Percentiles rank a stretch among this genome's conserved stretches.
phyloP scores from a whole-genome alignment of 2,888 invertebrate species.

The Pammene fasciana region DNA sequence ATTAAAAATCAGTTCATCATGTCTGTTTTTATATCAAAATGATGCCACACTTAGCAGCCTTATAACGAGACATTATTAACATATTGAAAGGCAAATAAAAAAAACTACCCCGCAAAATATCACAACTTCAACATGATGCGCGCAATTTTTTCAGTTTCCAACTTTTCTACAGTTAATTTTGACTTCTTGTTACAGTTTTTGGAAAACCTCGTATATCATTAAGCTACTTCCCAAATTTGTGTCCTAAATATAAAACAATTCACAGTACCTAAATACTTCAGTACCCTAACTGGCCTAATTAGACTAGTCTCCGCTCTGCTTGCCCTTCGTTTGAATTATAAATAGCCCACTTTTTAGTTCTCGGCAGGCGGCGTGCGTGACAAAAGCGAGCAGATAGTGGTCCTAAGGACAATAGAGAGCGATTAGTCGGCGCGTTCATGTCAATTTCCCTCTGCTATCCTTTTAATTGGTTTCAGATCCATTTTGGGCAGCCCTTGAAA shows the following conservation, averaged over 20 bases:
- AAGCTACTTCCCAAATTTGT: neutral
- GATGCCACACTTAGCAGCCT: too few relatives aligned
- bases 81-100: too few relatives aligned
- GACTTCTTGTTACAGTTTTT: too few relatives aligned
- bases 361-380: conserved; percentile 55
- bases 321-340: conserved; percentile 69
- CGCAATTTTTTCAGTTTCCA: too few relatives aligned
- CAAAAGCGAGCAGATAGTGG: conserved; percentile 75
- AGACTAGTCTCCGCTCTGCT: conserved; percentile 51
- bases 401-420: conserved; percentile 72
- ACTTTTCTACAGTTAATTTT: too few relatives aligned
- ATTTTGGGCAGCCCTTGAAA: conserved; percentile 23
- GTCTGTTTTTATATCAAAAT: too few relatives aligned
- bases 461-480: conserved; percentile 71
- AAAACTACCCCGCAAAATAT: too few relatives aligned
- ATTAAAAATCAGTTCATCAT: too few relatives aligned
- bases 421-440: conserved; percentile 63
- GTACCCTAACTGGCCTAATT: conserved; percentile 29
- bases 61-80: too few relatives aligned
- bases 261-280: neutral
- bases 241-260: neutral
- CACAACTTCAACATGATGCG: too few relatives aligned
- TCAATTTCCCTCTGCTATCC: conserved; percentile 61
- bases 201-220: neutral
- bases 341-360: conserved; percentile 73